These are phyloP conservation scores for Coreoperca whiteheadi DNA, from an alignment of 2,113 vertebrate genomes.

Conservation along the genomic window DNA sequence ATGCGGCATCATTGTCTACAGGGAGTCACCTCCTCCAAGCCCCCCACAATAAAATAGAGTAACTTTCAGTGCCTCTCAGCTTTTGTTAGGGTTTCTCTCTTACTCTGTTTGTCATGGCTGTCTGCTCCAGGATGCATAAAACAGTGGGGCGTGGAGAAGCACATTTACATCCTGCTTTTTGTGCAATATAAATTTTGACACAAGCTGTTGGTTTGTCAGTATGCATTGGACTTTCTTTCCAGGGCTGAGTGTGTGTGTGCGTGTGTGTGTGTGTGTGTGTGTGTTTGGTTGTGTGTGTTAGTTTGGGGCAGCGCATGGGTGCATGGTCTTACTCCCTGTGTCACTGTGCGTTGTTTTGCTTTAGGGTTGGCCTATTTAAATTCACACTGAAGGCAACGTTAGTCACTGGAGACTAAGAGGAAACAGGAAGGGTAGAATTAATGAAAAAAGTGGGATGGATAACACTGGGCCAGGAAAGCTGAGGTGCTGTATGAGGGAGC, in stretches of 20 bases:
- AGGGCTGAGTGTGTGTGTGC: conserved; percentile 11
- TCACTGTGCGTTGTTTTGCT: conserved; percentile 67
- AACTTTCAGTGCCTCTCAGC: conserved; percentile 18
- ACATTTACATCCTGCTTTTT: conserved; percentile 27
- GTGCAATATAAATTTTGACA: conserved; percentile 59
- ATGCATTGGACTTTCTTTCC: conserved; percentile 51
- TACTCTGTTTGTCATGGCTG: conserved; percentile 19
- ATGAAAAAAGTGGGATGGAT: conserved; percentile 22
- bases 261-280: conserved; percentile 24
- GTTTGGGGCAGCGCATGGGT: conserved; percentile 30
- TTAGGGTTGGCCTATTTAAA: conserved; percentile 79
- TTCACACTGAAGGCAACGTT: conserved; percentile 75
- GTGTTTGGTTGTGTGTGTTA: conserved; percentile 22
- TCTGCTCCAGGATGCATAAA: conserved; percentile 3
- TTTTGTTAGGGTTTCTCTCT: neutral
- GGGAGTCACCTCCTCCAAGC: neutral
- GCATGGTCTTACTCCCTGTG: conserved; percentile 54
- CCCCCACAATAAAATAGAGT: neutral
- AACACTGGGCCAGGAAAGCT: neutral
- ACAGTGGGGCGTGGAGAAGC: conserved; percentile 5
- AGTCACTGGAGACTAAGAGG: conserved; percentile 66
- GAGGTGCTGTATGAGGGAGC: conserved; percentile 11
- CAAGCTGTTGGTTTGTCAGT: conserved; percentile 69
- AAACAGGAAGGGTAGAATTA: conserved; percentile 46
- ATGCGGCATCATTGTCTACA: neutral